Percentiles rank a stretch among this genome's conserved stretches.
Evolutionary conservation across 2,888 invertebrate species (phyloP).

Genomic region (Philopedon plagiatum): DNA sequence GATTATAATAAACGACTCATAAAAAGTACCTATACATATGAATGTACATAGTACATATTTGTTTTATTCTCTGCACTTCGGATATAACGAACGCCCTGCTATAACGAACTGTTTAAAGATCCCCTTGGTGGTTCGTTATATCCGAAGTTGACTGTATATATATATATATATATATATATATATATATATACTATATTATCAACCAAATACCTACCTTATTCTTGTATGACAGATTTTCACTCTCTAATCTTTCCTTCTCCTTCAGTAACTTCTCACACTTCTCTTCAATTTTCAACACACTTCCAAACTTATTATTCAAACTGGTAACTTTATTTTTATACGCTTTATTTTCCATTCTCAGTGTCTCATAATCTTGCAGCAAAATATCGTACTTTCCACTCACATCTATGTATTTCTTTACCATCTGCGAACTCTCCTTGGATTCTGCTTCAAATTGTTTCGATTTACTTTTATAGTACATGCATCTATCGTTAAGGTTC

Average conservation of each 20-base stretch:
- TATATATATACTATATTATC: too few species aligned
- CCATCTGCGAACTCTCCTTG: slow-evolving; percentile 59
- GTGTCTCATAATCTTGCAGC: slow-evolving; percentile 60
- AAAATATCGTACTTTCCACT: slow-evolving; percentile 64
- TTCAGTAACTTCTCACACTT: slow-evolving; percentile 52
- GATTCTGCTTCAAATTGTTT: slow-evolving; percentile 60
- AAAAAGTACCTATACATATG: too few species aligned
- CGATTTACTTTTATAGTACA: slow-evolving; percentile 59
- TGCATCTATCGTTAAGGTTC: slow-evolving; percentile 54
- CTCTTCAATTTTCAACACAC: slow-evolving; percentile 48
- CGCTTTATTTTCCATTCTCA: slow-evolving; percentile 55
- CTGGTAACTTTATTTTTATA: slow-evolving; percentile 33
- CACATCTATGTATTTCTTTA: slow-evolving; percentile 63
- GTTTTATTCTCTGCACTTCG: too few species aligned
- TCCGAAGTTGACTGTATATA: too few species aligned
- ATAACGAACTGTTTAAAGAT: too few species aligned
- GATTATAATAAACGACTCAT: too few species aligned
- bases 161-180: too few species aligned
- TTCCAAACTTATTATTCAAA: slow-evolving; percentile 46
- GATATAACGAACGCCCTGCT: too few species aligned
- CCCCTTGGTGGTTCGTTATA: too few species aligned
- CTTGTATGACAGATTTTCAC: slow-evolving; percentile 54
- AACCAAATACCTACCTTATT: slow-evolving; percentile 56
- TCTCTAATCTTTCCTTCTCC: slow-evolving; percentile 53
- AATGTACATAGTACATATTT: too few species aligned